phyloP scores from a whole-genome alignment of 2,888 invertebrate species.

The Pemphredon lugubris region DNA sequence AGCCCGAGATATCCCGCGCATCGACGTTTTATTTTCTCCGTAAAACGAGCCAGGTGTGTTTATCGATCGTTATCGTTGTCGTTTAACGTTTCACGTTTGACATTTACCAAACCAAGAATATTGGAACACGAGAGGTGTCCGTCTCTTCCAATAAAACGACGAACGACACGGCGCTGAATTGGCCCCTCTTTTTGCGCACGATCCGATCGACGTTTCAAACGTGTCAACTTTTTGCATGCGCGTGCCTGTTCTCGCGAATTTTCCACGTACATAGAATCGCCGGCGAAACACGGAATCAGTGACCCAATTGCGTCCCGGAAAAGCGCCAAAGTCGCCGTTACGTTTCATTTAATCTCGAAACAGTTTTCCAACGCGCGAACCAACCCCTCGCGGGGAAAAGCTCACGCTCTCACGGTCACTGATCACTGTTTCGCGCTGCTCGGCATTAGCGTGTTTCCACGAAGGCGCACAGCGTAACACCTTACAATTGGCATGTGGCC shows the following conservation, averaged over 20 bases:
- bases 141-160: neutral
- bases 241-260: conserved; percentile 27
- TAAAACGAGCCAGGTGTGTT: conserved; percentile 5
- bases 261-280: neutral
- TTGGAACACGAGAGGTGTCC: neutral
- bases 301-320: conserved; percentile 6
- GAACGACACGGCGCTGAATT: conserved; percentile 3
- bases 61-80: conserved; percentile 34
- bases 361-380: too few species aligned
- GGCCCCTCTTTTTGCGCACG: neutral
- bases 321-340: too few species aligned
- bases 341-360: too few species aligned
- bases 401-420: conserved; percentile 19
- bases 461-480: conserved; percentile 43
- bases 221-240: conserved; percentile 36
- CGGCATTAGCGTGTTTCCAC: conserved; percentile 39
- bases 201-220: neutral
- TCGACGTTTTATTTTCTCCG: conserved; percentile 18
- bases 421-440: conserved; percentile 35
- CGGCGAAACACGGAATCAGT: conserved; percentile 20
- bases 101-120: neutral
- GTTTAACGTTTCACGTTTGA: conserved; percentile 11
- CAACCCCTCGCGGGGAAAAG: too few species aligned
- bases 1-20: conserved; percentile 11
- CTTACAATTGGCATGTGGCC: conserved; percentile 68